These are phyloP conservation scores for Cercopithecus diana DNA, from an alignment of 2,797 vertebrate genomes.

Conservation along the genomic window DNA sequence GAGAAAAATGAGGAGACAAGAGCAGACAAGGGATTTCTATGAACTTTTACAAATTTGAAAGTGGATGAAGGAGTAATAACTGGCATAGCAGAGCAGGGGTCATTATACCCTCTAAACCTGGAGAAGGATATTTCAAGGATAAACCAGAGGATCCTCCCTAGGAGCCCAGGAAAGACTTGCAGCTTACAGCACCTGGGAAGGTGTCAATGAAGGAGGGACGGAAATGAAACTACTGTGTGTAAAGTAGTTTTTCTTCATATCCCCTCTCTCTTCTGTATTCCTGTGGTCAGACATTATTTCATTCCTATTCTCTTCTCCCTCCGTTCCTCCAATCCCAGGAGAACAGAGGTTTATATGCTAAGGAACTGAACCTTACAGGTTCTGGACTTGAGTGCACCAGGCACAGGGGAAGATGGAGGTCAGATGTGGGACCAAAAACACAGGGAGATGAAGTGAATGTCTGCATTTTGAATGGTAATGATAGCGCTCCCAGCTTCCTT, in stretches of 20 bases:
- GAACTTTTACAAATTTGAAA: not conserved
- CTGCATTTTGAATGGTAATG: not conserved
- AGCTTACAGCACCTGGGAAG: not conserved
- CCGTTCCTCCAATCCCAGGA: not conserved
- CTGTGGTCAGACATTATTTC: not conserved
- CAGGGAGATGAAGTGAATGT: not conserved
- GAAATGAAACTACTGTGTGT: not conserved
- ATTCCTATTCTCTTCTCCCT: not conserved
- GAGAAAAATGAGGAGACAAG: not conserved
- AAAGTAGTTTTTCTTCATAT: not conserved
- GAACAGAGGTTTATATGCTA: not conserved
- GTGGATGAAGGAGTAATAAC: not conserved
- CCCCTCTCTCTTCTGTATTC: rapidly evolving
- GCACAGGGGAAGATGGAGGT: not conserved
- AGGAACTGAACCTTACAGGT: not conserved
- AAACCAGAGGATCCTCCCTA: not conserved
- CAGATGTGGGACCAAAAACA: not conserved
- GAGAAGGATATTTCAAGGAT: not conserved
- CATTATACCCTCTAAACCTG: not conserved
- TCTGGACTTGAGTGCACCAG: not conserved
- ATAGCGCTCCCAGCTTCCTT: not conserved
- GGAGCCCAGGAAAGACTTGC: not conserved
- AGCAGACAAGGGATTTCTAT: not conserved
- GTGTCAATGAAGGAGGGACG: not conserved
- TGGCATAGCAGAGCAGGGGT: not conserved